Percentiles rank a stretch among this genome's conserved stretches.
Evolutionary conservation across 2,797 vertebrate species (phyloP).

Genomic region (Arnoldichthys spilopterus): DNA sequence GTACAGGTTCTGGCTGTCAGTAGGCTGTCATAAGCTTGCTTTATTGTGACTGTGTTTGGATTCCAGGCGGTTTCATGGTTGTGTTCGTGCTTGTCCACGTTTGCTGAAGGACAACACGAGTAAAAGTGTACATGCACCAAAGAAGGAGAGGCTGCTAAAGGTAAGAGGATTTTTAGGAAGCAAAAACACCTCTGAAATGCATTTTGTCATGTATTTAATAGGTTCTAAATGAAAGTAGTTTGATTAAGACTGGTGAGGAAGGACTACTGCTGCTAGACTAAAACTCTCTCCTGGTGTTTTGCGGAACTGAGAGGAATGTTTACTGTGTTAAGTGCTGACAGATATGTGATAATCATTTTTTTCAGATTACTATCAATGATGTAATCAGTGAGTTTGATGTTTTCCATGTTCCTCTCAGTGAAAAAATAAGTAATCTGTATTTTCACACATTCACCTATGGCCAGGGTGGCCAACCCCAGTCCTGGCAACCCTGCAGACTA

Average conservation of each 20-base stretch:
- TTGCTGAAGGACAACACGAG: neutral
- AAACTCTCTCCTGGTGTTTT: neutral
- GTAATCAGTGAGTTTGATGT: neutral
- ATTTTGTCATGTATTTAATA: neutral
- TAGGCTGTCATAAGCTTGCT: constrained; percentile 39
- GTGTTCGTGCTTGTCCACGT: constrained; percentile 45
- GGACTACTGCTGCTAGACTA: neutral
- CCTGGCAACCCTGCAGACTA: too few relatives aligned
- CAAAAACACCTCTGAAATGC: neutral
- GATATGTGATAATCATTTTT: neutral
- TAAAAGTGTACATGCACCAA: neutral
- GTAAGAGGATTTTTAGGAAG: constrained; percentile 15
- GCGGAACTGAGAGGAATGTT: neutral
- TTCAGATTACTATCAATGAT: neutral
- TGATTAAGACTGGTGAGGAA: neutral
- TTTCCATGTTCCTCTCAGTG: neutral
- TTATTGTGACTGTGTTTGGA: constrained; percentile 28
- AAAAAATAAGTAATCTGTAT: neutral
- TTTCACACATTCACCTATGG: neutral
- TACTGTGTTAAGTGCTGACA: neutral
- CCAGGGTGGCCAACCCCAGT: too few relatives aligned
- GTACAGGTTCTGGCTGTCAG: constrained; percentile 53
- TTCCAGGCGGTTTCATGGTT: constrained; percentile 21
- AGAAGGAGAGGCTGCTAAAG: neutral
- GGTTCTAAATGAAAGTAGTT: neutral